A percentile compares a stretch with the other conserved stretches of the same genome.
Conservation (phyloP, 2,888 invertebrate species). For the Folsomia manolachei region DNA sequence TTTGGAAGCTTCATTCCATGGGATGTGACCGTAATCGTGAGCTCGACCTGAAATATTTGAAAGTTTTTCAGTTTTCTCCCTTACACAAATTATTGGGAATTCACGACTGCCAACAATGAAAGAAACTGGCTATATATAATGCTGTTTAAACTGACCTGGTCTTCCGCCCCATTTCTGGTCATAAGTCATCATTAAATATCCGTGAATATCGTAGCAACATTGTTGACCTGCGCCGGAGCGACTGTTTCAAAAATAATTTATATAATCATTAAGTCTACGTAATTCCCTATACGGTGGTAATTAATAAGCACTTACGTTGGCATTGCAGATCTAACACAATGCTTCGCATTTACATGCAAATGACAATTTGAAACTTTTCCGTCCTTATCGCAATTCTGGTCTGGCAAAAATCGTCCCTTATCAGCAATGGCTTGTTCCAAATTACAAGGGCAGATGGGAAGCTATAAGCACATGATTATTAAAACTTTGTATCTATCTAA, state of each 20-base stretch:
- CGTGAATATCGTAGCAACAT: conserved; percentile 93
- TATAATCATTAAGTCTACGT: conserved; percentile 46
- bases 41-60: too few relatives aligned
- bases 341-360: conserved; percentile 83
- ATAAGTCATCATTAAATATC: conserved; percentile 86
- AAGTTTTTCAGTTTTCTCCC: too few relatives aligned
- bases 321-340: conserved; percentile 87
- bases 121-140: too few relatives aligned
- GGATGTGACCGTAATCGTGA: conserved; percentile 85
- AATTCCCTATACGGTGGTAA: too few relatives aligned
- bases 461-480: conserved; percentile 44
- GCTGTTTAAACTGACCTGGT: too few relatives aligned
- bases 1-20: conserved; percentile 93
- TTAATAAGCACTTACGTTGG: conserved; percentile 66
- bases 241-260: conserved; percentile 58
- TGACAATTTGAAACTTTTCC: conserved; percentile 78
- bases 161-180: conserved; percentile 94
- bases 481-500: conserved; percentile 4
- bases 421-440: conserved; percentile 85
- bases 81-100: too few relatives aligned
- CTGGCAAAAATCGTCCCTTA: conserved; percentile 87
- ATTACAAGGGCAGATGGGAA: conserved; percentile 81
- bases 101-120: too few relatives aligned
- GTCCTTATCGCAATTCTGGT: conserved; percentile 85
- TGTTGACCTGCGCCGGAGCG: conserved; percentile 90